Evolutionary conservation across 2,113 vertebrate species (phyloP).

Genomic region (Chinchilla lanigera): DNA sequence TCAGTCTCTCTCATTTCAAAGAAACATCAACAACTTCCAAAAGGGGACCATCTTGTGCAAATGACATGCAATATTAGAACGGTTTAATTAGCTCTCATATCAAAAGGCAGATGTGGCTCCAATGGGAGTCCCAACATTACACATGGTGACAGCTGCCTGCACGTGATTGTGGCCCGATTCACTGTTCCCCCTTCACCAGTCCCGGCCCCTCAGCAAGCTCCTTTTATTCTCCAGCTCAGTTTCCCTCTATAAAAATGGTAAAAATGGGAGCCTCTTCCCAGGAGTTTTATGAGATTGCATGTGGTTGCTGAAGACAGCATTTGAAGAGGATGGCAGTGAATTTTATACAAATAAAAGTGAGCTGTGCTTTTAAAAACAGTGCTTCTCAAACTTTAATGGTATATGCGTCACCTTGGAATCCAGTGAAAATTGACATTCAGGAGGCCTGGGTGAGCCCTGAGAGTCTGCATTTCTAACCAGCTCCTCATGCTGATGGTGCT

Average conservation of each 20-base stretch:
- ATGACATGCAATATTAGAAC: neutral
- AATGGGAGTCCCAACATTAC: neutral
- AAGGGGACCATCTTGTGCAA: conserved; percentile 23
- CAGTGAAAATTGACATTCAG: neutral
- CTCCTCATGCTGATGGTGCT: neutral
- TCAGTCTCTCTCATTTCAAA: conserved; percentile 62
- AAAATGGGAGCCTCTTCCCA: neutral
- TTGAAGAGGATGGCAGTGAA: conserved; percentile 42
- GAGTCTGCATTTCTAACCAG: neutral
- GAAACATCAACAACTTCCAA: conserved; percentile 15
- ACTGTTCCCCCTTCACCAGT: neutral
- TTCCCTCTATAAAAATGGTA: conserved; percentile 38
- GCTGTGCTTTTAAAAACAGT: neutral
- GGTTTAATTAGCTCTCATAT: conserved; percentile 45
- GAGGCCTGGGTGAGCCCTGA: neutral
- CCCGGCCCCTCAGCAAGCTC: neutral
- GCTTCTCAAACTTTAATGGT: neutral
- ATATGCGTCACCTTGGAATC: neutral
- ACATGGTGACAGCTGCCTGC: neutral
- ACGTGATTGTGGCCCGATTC: neutral
- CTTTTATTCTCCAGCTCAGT: conserved; percentile 7
- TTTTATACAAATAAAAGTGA: neutral
- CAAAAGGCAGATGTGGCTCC: neutral
- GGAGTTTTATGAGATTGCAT: neutral
- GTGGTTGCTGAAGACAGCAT: conserved; percentile 4